A percentile compares a stretch with the other conserved stretches of the same genome.
Evolutionary conservation across 2,888 invertebrate species (phyloP).

Genomic region (Copidosoma aretas): DNA sequence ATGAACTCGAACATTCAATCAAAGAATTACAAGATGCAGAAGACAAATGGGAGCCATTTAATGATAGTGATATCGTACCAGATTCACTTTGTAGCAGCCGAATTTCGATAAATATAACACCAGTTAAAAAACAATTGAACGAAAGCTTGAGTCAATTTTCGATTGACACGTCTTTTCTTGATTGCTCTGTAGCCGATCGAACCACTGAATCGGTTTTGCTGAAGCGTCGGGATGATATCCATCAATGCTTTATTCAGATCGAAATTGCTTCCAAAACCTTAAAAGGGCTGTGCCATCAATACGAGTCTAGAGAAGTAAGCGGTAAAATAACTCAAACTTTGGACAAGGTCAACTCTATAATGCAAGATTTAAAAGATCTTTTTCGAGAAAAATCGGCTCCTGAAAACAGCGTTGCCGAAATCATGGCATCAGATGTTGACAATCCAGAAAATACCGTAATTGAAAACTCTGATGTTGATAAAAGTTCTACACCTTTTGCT

Average conservation of each 20-base stretch:
- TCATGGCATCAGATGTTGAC: slow-evolving; percentile 15
- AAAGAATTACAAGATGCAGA: slow-evolving; percentile 52
- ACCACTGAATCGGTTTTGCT: slow-evolving; percentile 43
- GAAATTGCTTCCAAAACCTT: slow-evolving; percentile 55
- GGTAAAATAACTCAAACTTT: slow-evolving; percentile 49
- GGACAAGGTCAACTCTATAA: slow-evolving; percentile 49
- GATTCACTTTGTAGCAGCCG: slow-evolving; percentile 51
- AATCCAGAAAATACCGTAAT: slow-evolving; percentile 45
- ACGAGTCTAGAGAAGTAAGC: slow-evolving; percentile 48
- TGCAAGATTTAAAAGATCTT: slow-evolving; percentile 47
- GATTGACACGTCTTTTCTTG: slow-evolving; percentile 53
- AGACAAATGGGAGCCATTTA: slow-evolving; percentile 55
- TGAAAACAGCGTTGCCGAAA: slow-evolving; percentile 16
- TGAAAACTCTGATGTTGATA: slow-evolving; percentile 45
- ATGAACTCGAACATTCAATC: slow-evolving; percentile 57
- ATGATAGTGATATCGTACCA: slow-evolving; percentile 51
- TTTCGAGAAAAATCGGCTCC: slow-evolving; percentile 39
- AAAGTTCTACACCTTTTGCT: slow-evolving; percentile 7
- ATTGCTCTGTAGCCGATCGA: slow-evolving; percentile 43
- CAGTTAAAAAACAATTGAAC: slow-evolving; percentile 57
- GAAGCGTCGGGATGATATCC: slow-evolving; percentile 52
- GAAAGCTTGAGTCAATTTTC: slow-evolving; percentile 59
- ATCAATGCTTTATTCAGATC: slow-evolving; percentile 55
- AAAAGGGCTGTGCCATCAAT: slow-evolving; percentile 51
- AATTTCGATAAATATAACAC: slow-evolving; percentile 58